phyloP scores from a whole-genome alignment of 1,140 invertebrate species.

The Drosophila trapezifrons region DNA sequence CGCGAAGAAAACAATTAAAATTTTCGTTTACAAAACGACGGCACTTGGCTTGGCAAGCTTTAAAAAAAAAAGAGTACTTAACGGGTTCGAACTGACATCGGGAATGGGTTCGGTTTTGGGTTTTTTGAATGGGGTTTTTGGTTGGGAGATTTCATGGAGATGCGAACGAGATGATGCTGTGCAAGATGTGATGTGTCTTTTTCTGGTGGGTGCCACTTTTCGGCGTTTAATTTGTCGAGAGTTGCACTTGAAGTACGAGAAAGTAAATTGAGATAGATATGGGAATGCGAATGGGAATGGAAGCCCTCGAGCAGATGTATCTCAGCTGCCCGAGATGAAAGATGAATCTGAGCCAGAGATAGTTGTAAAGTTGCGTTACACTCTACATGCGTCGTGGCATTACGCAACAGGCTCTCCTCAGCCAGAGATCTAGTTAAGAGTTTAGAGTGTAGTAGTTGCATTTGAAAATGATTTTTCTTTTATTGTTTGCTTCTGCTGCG shows the following conservation, averaged over 20 bases:
- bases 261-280: slow-evolving; percentile 73
- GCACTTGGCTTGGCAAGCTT: slow-evolving; percentile 23
- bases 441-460: slow-evolving; percentile 36
- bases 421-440: slow-evolving; percentile 31
- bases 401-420: slow-evolving; percentile 24
- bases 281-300: slow-evolving; percentile 23
- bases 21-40: slow-evolving; percentile 63
- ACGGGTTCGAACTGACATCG: slow-evolving; percentile 61
- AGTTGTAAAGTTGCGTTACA: slow-evolving; percentile 45
- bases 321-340: slow-evolving; percentile 7
- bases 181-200: slow-evolving; percentile 18
- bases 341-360: slow-evolving; percentile 24
- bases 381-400: slow-evolving; percentile 5
- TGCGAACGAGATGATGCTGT: slow-evolving; percentile 2
- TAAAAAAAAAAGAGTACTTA: slow-evolving; percentile 51
- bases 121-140: slow-evolving; percentile 22
- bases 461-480: slow-evolving; percentile 71
- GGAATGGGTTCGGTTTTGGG: slow-evolving; percentile 52
- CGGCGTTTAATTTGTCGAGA: slow-evolving; percentile 77
- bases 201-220: slow-evolving; percentile 74
- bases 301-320: slow-evolving; percentile 35
- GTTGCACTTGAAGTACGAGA: slow-evolving; percentile 74
- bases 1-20: slow-evolving; percentile 52
- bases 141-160: neutral
- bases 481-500: slow-evolving; percentile 67